phyloP scores from a whole-genome alignment of 2,888 invertebrate genomes.

The Pristionchus mayeri region DNA sequence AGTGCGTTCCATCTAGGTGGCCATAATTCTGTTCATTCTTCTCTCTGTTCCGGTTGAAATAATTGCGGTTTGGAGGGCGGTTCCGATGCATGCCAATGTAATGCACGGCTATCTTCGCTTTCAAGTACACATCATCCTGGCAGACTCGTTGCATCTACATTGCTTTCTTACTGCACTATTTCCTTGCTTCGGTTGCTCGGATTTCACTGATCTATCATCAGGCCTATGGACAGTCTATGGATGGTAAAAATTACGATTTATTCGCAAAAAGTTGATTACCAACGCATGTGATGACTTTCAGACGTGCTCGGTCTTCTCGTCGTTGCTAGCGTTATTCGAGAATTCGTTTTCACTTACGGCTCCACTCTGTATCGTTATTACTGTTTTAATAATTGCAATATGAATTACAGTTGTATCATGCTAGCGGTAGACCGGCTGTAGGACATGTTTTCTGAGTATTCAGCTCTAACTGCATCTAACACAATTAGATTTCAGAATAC shows the following conservation, averaged over 20 bases:
- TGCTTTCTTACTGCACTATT: neutral
- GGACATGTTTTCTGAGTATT: too few species aligned
- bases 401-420: neutral
- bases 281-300: too few species aligned
- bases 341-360: neutral
- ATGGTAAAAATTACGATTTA: neutral
- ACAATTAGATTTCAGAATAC: too few species aligned
- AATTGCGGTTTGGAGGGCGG: neutral
- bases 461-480: too few species aligned
- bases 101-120: neutral
- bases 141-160: constrained; percentile 22
- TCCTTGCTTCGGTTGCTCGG: neutral
- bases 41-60: neutral
- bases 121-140: too few species aligned
- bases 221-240: neutral
- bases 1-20: too few species aligned
- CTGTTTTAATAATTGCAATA: too few species aligned
- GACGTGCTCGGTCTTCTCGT: constrained; percentile 12
- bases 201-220: constrained; percentile 24
- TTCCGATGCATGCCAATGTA: constrained; percentile 24
- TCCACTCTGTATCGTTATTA: neutral
- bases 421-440: neutral
- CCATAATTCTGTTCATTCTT: neutral
- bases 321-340: neutral
- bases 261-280: too few species aligned